Conservation (phyloP, 2,113 vertebrate genomes). For the Cottus gobio region DNA sequence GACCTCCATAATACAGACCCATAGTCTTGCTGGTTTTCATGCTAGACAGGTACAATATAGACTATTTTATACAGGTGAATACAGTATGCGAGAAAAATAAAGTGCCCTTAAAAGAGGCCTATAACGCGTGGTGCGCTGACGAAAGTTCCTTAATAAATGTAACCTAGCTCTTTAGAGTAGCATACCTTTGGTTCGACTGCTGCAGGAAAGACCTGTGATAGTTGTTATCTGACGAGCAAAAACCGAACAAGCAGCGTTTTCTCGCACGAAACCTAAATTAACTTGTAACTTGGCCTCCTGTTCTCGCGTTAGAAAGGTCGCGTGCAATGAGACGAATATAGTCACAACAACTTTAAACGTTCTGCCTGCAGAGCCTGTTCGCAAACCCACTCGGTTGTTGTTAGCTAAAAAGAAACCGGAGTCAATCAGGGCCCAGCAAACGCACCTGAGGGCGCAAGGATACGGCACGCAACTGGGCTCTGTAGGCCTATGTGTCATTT, state of each 20-base stretch:
- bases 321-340: neutral
- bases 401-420: too few species aligned
- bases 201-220: neutral
- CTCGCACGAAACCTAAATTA: neutral
- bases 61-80: neutral
- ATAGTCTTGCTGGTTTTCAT: neutral
- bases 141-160: neutral
- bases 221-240: neutral
- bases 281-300: neutral
- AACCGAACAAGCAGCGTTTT: neutral
- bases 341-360: neutral
- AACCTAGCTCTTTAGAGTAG: neutral
- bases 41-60: neutral
- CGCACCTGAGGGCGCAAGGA: slow-evolving; percentile 18
- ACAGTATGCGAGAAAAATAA: neutral
- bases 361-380: neutral
- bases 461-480: neutral
- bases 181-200: neutral
- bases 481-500: neutral
- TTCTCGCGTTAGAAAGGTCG: neutral
- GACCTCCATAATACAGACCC: too few species aligned
- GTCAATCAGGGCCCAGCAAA: neutral
- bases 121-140: too few species aligned
- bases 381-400: neutral
- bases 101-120: neutral